Evolutionary conservation across 2,888 invertebrate species (phyloP).

Genomic region (Mesorhabditis sp.): DNA sequence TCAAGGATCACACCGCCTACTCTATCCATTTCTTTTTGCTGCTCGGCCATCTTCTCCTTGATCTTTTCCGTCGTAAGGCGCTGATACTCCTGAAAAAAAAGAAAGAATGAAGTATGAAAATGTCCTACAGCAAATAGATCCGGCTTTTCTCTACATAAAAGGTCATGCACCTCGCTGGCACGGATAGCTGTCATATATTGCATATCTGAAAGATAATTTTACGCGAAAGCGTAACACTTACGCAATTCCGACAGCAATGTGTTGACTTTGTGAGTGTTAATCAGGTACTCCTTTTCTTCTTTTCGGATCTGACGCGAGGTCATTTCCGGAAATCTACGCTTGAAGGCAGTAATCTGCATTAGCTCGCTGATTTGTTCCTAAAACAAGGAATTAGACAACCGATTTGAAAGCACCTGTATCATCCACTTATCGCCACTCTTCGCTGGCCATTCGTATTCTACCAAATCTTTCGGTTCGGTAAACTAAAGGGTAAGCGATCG

Average conservation of each 20-base stretch:
- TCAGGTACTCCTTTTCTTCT: conserved; percentile 82
- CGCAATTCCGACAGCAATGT: conserved; percentile 45
- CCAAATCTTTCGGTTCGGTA: conserved; percentile 39
- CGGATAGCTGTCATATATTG: conserved; percentile 51
- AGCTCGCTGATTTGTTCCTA: conserved; percentile 94
- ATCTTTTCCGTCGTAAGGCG: conserved; percentile 53
- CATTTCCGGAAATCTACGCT: conserved; percentile 70
- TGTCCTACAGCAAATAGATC: conserved; percentile 60
- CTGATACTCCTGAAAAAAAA: conserved; percentile 31
- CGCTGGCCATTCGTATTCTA: conserved; percentile 56
- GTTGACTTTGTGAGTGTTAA: conserved; percentile 66
- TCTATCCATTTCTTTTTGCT: conserved; percentile 60
- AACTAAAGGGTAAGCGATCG: background rate
- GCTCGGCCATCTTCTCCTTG: conserved; percentile 58
- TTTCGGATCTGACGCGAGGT: conserved; percentile 67
- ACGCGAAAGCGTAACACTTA: conserved; percentile 16
- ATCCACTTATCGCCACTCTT: conserved; percentile 54
- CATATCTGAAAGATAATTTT: conserved; percentile 26
- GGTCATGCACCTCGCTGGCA: conserved; percentile 77
- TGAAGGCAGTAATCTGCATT: conserved; percentile 90
- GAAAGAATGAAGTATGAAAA: background rate
- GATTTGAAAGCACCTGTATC: conserved; percentile 32
- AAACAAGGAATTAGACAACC: conserved; percentile 7
- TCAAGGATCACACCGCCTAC: conserved; percentile 40
- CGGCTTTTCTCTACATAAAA: conserved; percentile 90